These are phyloP conservation scores for Siniperca chuatsi DNA, from an alignment of 2,113 vertebrate genomes.

Conservation along the genomic window DNA sequence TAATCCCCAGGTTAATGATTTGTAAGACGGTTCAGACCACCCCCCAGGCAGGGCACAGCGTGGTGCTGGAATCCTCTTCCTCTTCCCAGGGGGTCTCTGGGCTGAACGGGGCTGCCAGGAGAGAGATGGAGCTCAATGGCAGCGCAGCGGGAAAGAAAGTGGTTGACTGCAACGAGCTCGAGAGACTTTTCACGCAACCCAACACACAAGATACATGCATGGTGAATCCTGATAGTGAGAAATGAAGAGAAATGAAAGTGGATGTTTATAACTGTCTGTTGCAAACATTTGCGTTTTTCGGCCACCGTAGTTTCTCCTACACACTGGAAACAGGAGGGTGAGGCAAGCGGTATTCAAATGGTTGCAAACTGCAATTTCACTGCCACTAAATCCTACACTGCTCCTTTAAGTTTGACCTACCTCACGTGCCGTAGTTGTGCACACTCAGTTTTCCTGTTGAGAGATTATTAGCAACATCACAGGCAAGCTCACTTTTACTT, in stretches of 20 bases:
- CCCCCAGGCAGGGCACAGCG: slow-evolving; percentile 86
- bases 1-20: slow-evolving; percentile 88
- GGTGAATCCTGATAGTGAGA: slow-evolving; percentile 81
- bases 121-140: slow-evolving; percentile 78
- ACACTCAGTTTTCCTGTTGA: not conserved
- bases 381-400: not conserved
- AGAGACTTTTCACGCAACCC: slow-evolving; percentile 87
- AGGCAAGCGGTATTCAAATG: no score
- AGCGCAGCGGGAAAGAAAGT: slow-evolving; percentile 75
- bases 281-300: no score
- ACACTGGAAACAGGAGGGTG: no score
- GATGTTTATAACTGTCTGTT: no score
- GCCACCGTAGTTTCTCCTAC: no score
- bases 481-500: not conserved
- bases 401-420: not conserved
- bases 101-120: slow-evolving; percentile 83
- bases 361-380: no score
- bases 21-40: slow-evolving; percentile 93
- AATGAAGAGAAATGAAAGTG: not conserved
- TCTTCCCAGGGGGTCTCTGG: slow-evolving; percentile 80
- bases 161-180: slow-evolving; percentile 89
- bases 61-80: slow-evolving; percentile 77
- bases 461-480: no score
- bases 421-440: not conserved
- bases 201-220: slow-evolving; percentile 69